Evolutionary conservation across 2,888 invertebrate genomes (phyloP).

Genomic region (Drosophila macrospina): DNA sequence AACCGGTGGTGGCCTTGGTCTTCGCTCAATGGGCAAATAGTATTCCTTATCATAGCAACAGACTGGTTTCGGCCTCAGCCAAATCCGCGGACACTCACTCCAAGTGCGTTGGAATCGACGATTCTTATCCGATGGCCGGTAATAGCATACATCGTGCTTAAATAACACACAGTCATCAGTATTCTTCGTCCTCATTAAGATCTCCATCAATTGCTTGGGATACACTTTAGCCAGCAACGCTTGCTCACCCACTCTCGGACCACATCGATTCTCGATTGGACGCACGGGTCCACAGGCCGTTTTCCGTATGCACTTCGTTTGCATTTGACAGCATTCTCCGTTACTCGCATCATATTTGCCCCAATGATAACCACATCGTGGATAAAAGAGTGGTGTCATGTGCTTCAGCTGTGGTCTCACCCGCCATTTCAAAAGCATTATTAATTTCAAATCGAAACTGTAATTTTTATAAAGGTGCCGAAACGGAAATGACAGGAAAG

Average conservation of each 20-base stretch:
- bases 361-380: constrained; percentile 26
- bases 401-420: neutral
- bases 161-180: constrained; percentile 22
- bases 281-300: neutral
- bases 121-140: constrained; percentile 48
- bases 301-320: neutral
- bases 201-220: constrained; percentile 27
- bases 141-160: constrained; percentile 34
- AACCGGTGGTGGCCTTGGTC: neutral
- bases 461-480: neutral
- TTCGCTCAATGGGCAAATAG: constrained; percentile 25
- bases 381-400: neutral
- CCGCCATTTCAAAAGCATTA: constrained; percentile 13
- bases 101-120: constrained; percentile 56
- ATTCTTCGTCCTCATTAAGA: constrained; percentile 9
- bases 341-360: constrained; percentile 39
- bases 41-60: constrained; percentile 49
- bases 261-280: neutral
- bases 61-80: constrained; percentile 34
- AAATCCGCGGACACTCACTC: constrained; percentile 48
- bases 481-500: constrained; percentile 4
- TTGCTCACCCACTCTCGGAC: neutral
- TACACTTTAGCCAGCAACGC: neutral
- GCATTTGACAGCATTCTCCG: constrained; percentile 33
- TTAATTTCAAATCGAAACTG: neutral